Conservation (phyloP, 2,113 vertebrate species). For the Lethenteron reissneri region DNA sequence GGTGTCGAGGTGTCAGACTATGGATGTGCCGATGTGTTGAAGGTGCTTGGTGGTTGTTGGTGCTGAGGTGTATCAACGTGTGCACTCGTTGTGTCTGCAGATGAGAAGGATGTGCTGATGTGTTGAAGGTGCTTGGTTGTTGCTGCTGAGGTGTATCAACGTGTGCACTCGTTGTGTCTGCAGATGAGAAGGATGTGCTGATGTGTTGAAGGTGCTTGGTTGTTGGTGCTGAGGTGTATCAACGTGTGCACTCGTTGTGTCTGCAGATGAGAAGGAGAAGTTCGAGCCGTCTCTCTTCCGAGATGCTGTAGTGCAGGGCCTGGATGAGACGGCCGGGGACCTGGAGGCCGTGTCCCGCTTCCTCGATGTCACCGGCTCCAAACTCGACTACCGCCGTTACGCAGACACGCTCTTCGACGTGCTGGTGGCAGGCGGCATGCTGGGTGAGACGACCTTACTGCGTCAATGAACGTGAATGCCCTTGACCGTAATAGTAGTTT, state of each 20-base stretch:
- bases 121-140: no score
- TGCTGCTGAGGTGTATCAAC: no score
- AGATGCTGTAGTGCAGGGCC: constrained; percentile 61
- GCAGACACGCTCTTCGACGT: constrained; percentile 75
- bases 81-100: constrained; percentile 20
- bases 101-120: constrained; percentile 49
- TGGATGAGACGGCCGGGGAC: constrained; percentile 58
- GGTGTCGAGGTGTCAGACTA: no score
- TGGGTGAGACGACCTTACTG: constrained; percentile 27
- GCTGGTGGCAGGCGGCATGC: constrained; percentile 76
- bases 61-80: neutral
- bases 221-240: neutral
- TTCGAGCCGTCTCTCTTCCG: constrained; percentile 79
- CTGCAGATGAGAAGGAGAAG: constrained; percentile 88
- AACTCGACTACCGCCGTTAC: constrained; percentile 75
- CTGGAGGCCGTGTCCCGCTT: constrained; percentile 71
- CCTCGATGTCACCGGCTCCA: constrained; percentile 50
- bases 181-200: no score
- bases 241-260: constrained; percentile 8
- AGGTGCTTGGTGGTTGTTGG: neutral
- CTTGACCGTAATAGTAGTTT: neutral
- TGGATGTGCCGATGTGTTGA: neutral
- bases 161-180: no score
- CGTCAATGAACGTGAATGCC: neutral
- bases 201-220: neutral